Base-by-base conservation (phyloP, 2,888 invertebrate genomes). In the Brachypalpus laphriformis region DNA sequence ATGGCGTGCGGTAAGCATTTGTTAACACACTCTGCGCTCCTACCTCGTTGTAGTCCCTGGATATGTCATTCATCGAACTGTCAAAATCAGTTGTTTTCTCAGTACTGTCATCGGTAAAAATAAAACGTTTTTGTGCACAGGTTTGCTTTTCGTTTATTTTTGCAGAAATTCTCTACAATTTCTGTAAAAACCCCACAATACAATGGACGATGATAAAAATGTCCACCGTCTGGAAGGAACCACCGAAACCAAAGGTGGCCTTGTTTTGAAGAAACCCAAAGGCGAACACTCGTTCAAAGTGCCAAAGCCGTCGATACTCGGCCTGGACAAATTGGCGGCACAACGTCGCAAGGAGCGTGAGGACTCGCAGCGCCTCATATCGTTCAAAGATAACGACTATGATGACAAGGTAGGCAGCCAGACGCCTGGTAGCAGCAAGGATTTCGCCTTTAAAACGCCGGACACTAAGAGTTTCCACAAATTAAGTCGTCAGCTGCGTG, bases 321-420 rank as follows among this genome's bases (percentile, higher is more conserved):
- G 98, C 0, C 92, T 98, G 61, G 98, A 98, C 91, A 96, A 95
- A 91, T 92, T 98, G 85, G 98, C 98, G 16, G 96, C 95, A n/a
- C 94, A 94, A 68, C 95, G 95, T 87, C 93, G 96, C 7, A 93
- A 92, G 82, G 94, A 94, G 89, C 92, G 92, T 72, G 94, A 94
- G 88, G 94, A 94, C 87, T 91, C 91, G 14, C 94, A 94, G 65
- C 92, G 95, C 2, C 92, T 95, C 57, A 95, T 95, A 88, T 95
- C 96, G 0, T 96, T 95, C 89, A 93, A 94, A 92, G 92, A 91
- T 28, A 90, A 57, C 51, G 93, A 93, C 56, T 92, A 93, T 57
- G 93, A 93, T 76, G 93, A 93, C 47, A 88, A 88, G 25, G 90
- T 89, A 20, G 87, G 75, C 14, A 82, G 47, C 22, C 66, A 77